Conservation (phyloP, 2,888 invertebrate genomes). For the Steromphala cineraria region DNA sequence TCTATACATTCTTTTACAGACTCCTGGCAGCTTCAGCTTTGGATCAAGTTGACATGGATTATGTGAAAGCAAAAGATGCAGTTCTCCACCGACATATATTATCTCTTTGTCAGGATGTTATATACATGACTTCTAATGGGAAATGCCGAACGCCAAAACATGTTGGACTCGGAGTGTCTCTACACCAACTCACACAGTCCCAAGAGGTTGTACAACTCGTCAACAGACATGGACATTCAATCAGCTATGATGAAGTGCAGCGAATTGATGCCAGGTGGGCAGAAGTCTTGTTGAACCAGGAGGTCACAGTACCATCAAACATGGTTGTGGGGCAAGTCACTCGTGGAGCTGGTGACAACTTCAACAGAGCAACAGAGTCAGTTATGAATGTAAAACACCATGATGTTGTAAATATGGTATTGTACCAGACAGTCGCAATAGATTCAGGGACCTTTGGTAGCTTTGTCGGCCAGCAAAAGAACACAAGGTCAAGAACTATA, state of each 20-base stretch:
- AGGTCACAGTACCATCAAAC: constrained; percentile 7
- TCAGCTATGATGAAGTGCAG: constrained; percentile 24
- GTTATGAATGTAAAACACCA: constrained; percentile 14
- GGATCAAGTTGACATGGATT: background rate
- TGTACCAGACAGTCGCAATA: constrained; percentile 20
- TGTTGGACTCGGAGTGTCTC: constrained; percentile 19
- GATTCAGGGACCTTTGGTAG: background rate
- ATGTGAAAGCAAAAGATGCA: constrained; percentile 15
- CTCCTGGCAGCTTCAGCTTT: background rate
- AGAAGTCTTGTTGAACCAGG: background rate
- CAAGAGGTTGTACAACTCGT: constrained; percentile 15
- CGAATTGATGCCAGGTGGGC: constrained; percentile 27
- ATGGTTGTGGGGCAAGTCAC: constrained; percentile 12
- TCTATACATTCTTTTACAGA: constrained; percentile 23
- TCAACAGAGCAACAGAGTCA: constrained; percentile 25
- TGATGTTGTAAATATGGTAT: constrained; percentile 28
- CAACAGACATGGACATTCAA: constrained; percentile 23
- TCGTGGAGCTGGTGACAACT: constrained; percentile 23
- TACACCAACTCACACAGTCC: constrained; percentile 28
- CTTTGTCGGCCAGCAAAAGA: background rate
- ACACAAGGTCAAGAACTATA: background rate
- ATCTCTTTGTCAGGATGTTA: constrained; percentile 24
- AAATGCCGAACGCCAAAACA: constrained; percentile 32
- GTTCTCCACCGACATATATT: constrained; percentile 19
- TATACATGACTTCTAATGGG: constrained; percentile 23